Base-by-base conservation (phyloP, 2,113 vertebrate genomes). In the Oryzias woworae region DNA sequence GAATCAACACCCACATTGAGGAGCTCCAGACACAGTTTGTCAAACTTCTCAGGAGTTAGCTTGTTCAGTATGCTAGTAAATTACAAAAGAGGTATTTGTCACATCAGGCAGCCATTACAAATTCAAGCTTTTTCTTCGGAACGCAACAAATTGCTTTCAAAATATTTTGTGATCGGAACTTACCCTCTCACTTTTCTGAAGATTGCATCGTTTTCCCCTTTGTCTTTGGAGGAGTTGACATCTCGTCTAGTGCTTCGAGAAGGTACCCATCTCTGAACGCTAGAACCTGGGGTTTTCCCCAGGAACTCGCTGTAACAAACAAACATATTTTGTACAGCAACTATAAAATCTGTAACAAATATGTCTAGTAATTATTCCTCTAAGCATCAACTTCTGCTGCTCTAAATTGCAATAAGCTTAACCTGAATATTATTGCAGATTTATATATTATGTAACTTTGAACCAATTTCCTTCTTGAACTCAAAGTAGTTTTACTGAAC, bases 111-210 rank as follows among this genome's bases (percentile, higher is more conserved):
- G 18, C 57, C 23, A 53, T 3, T 36, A 53, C 26, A 46, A 3
- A 17, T 28, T 7, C 23, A 15, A 31, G 17, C 41, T 0, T 7
- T n/a, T 17, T 17, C 24, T 16, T n/a, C 16, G 15, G 7, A 12
- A 2, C 7, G 14, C 4, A 18, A 28, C 0, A 47, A n/a, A 3
- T 5, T 5, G 26, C 4, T 28, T 5, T 28, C 4, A 46, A 5
- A 20, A 48, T 10, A 20, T 10, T 18, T 12, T 20, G n/a, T 20
- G 44, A 17, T 4, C 2, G 5, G 50, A 62, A 81, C 79, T 81
- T 87, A 99, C 97, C 97, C 96, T 96, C 97, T 98, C 92, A 99
- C 97, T 99, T 98, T 99, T 92, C 97, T 95, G 94, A 99, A 99
- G 94, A 95, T 95, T 92, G 93, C 93, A 92, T 99, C 97, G 85